Percentiles rank a stretch among this genome's conserved stretches.
Evolutionary conservation across 2,113 vertebrate genomes (phyloP).

Genomic region (Antigone vipio): DNA sequence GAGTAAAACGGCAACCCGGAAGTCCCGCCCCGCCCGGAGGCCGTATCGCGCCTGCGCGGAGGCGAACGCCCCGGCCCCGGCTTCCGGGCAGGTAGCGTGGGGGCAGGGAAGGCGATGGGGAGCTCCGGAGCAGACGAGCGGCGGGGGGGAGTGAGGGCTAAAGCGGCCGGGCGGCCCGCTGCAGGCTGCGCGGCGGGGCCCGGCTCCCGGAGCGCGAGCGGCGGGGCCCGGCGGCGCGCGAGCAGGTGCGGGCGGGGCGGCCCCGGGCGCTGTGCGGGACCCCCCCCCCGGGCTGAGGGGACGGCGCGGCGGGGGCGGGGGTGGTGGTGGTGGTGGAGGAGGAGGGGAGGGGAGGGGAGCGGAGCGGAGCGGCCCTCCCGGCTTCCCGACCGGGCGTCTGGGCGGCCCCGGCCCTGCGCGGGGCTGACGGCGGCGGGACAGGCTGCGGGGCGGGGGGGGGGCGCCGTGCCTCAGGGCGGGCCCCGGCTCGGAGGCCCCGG

Average conservation of each 20-base stretch:
- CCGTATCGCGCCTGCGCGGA: not conserved
- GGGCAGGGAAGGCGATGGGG: not conserved
- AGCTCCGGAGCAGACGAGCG: slow-evolving; percentile 18
- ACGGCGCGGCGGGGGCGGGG: not conserved
- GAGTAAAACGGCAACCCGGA: not conserved
- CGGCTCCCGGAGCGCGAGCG: not conserved
- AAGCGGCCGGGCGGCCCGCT: not conserved
- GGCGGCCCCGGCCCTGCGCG: not conserved
- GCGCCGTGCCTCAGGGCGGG: not conserved
- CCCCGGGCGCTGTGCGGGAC: not conserved
- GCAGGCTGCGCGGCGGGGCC: not conserved
- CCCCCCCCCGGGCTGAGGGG: not conserved
- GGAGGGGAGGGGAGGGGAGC: too few species aligned
- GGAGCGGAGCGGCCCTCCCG: too few species aligned
- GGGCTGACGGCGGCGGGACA: not conserved
- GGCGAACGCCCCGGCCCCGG: not conserved
- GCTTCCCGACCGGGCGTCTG: not conserved
- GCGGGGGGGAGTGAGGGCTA: not conserved
- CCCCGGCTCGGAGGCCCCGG: not conserved
- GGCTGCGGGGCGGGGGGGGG: not conserved
- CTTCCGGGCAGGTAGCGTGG: slow-evolving; percentile 23
- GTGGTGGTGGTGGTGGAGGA: too few species aligned
- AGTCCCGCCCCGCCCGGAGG: not conserved
- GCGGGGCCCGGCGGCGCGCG: not conserved
- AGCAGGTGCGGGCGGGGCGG: not conserved